Evolutionary conservation across 2,888 invertebrate genomes (phyloP).

Genomic region (Plemyria rubiginata): DNA sequence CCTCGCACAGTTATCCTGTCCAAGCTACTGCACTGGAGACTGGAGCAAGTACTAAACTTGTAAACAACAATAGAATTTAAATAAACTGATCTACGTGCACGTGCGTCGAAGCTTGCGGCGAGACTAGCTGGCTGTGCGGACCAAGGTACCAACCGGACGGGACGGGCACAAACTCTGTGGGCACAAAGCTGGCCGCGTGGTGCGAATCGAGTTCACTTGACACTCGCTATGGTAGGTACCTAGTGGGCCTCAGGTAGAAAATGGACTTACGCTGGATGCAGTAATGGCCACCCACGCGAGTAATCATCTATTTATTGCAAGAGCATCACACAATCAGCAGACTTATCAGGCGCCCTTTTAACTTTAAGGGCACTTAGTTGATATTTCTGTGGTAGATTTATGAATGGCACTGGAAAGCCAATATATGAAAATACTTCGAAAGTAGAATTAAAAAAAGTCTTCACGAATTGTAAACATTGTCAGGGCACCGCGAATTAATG

Average conservation of each 20-base stretch:
- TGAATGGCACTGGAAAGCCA: slow-evolving; percentile 58
- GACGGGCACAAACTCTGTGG: too few species aligned
- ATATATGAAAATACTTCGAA: slow-evolving; percentile 55
- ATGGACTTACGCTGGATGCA: slow-evolving; percentile 44
- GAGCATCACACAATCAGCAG: slow-evolving; percentile 21
- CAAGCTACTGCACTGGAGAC: slow-evolving; percentile 64
- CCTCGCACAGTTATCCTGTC: slow-evolving; percentile 73
- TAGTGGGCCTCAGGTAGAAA: slow-evolving; percentile 45
- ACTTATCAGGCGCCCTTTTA: slow-evolving; percentile 10
- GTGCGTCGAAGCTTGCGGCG: slow-evolving; percentile 57
- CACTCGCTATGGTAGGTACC: slow-evolving; percentile 40
- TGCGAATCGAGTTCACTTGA: slow-evolving; percentile 71
- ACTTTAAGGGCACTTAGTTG: slow-evolving; percentile 4
- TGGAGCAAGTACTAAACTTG: slow-evolving; percentile 76
- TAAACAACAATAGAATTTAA: slow-evolving; percentile 57
- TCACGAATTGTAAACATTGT: slow-evolving; percentile 14
- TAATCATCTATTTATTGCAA: slow-evolving; percentile 42
- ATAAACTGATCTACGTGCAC: slow-evolving; percentile 56
- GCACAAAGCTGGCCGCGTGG: slow-evolving; percentile 41
- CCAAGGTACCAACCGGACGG: too few species aligned
- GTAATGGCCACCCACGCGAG: slow-evolving; percentile 51
- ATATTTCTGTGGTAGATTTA: slow-evolving; percentile 31
- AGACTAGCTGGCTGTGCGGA: slow-evolving; percentile 56
- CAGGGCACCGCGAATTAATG: slow-evolving; percentile 11
- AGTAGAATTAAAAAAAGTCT: slow-evolving; percentile 34